Evolutionary conservation across 2,888 invertebrate species (phyloP), one percentile per base, ranked within the genome.

Genomic region (Drosophila falleni): DNA sequence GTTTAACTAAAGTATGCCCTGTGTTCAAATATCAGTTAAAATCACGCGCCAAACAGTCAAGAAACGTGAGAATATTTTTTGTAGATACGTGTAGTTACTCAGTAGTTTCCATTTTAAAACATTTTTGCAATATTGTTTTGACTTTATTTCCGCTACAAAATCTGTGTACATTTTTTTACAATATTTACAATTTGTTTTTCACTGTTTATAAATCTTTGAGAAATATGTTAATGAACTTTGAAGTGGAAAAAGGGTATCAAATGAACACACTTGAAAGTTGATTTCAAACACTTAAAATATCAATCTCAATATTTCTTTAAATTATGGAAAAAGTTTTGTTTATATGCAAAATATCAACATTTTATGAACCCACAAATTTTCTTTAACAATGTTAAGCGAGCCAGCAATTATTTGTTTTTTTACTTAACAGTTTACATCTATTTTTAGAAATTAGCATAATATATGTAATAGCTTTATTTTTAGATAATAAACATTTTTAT

Each of bases 1-100:
- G 41, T 10, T 50, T 9, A 16, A 50, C 44, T 55, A 19, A n/a
- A 41, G 6, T 3, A 54, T 41, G 53, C 55, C 35, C 50, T 56
- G 35, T 33, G 42, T 13, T 2, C 13, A 53, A 19, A 29, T 39
- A 16, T 41, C 41, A 16, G 26, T 26, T 41, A 29, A 41, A 29
- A 16, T 41, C 53, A 54, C 53, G 53, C 41, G 29, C 53, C 53
- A 41, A 8, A 53, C 8, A 13, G 15, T 26, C 16, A 54, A 29
- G 39, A 26, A 26, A 56, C 46, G 56, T 56, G 56, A 56, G 56
- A 56, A 56, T 56, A 56, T 56, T 56, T 56, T 5, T 26, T 33
- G 23, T 35, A 26, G 11, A 23, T 35, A n/a, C n/a, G n/a, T n/a
- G n/a, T n/a, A 23, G 33, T 37, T 16, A 29, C 16, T 3, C 6